Base-by-base conservation (phyloP, 2,888 invertebrate species). In the Oasisia sp. region DNA sequence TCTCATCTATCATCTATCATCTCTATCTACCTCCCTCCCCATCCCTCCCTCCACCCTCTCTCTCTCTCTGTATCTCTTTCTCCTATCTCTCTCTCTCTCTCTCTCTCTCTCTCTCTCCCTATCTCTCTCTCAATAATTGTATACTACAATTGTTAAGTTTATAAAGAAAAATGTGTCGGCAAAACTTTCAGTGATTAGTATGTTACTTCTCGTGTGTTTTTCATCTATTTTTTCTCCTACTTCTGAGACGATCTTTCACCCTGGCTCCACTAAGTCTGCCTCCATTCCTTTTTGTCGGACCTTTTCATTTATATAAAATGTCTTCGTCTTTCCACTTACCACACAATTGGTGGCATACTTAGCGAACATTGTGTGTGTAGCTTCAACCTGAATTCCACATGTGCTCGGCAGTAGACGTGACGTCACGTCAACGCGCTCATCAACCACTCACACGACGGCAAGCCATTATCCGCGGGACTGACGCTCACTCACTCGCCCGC, bases 81-180 rank as follows among this genome's bases (percentile, higher is more conserved):
- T 90, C 50, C 45, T 91, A 0, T 90, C 45, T 92, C 50, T 92
- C 91, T 91, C 50, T 92, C 32, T 89, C 14, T 92, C 74, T 5
- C 32, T 32, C 45, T 32, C 38, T 91, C 38, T 89, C 89, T 32
- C 0, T 7, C 44, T 38, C 8, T 9, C 90, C 44, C 44, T 56
- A 56, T 91, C 11, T 58, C 32, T 58, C 32, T 44, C 56, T 90
- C 32, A 56, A 12, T 44, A 19, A 19, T 32, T 91, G 32, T 91
- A 32, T 27, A 32, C 19, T 89, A n/a, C 74, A 14, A 32, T 1
- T 27, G 32, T 89, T 38, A 38, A 38, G 38, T 38, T 38, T 38
- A 38, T 38, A 38, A 38, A 38, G 38, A 38, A 38, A 38, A 38
- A 38, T 38, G 38, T 38, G 38, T 38, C 38, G 38, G 38, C 38